These are phyloP conservation scores for Eristalis arbustorum DNA, from an alignment of 2,888 invertebrate genomes.

Conservation along the genomic window DNA sequence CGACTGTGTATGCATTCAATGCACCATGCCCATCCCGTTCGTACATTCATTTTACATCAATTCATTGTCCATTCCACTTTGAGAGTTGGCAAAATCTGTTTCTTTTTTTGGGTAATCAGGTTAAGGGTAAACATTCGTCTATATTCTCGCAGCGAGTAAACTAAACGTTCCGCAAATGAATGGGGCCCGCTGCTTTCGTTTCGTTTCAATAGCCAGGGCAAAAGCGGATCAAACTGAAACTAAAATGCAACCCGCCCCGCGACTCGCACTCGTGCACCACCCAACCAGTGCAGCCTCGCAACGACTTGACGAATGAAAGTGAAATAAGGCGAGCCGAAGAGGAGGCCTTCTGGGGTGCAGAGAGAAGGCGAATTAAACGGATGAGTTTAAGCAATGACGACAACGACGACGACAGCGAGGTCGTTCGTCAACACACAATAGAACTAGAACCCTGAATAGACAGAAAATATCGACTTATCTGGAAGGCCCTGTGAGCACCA, in stretches of 20 bases:
- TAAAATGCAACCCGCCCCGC: neutral
- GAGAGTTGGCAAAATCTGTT: slow-evolving; percentile 14
- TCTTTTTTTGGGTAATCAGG: slow-evolving; percentile 66
- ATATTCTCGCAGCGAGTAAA: slow-evolving; percentile 48
- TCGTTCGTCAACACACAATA: slow-evolving; percentile 29
- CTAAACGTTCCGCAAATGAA: slow-evolving; percentile 27
- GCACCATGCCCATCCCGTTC: slow-evolving; percentile 7
- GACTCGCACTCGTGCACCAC: neutral
- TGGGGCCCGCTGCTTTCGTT: neutral
- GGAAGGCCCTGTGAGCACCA: neutral
- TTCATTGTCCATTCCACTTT: slow-evolving; percentile 64
- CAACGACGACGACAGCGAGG: slow-evolving; percentile 9
- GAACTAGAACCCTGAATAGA: slow-evolving; percentile 35
- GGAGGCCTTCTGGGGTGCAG: neutral
- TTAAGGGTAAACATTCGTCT: slow-evolving; percentile 64
- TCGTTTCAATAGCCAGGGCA: neutral
- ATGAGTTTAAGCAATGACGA: slow-evolving; percentile 31
- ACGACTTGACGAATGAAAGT: slow-evolving; percentile 44
- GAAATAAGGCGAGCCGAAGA: slow-evolving; percentile 11
- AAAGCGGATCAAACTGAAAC: neutral
- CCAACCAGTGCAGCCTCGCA: neutral
- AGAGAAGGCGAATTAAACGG: slow-evolving; percentile 48
- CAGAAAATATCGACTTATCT: slow-evolving; percentile 47
- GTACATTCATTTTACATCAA: slow-evolving; percentile 50
- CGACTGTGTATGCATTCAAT: slow-evolving; percentile 46